Evolutionary conservation across 2,888 invertebrate species (phyloP).

Genomic region (Polydrusus tereticollis): DNA sequence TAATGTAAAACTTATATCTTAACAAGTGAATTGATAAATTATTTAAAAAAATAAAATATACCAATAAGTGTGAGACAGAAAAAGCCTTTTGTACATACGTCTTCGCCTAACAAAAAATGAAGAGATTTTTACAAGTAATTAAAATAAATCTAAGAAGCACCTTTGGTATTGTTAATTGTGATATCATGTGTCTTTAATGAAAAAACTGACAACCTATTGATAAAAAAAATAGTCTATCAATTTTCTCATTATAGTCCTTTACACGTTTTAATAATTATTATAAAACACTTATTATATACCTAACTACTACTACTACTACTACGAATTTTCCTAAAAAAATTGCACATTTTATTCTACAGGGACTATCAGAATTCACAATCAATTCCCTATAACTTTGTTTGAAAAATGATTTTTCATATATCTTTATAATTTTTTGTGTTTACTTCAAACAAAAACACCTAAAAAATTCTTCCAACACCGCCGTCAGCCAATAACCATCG

Average conservation of each 20-base stretch:
- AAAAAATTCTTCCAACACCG: no score
- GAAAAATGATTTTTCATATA: no score
- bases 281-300: constrained; percentile 3
- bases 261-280: not conserved
- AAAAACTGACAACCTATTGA: not conserved
- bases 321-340: constrained; percentile 12
- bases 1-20: no score
- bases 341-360: not conserved
- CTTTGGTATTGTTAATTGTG: constrained; percentile 34
- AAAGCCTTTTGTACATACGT: no score
- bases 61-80: no score
- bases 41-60: no score
- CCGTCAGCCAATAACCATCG: no score
- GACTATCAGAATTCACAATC: not conserved
- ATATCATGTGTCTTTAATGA: not conserved
- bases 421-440: no score
- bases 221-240: not conserved
- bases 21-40: no score
- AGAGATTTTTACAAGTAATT: not conserved
- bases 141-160: constrained; percentile 36
- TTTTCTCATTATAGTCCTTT: not conserved
- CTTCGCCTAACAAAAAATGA: not conserved
- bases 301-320: not conserved
- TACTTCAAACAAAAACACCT: no score
- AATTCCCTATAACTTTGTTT: no score